phyloP scores from a whole-genome alignment of 2,113 vertebrate species.

The Azemiops feae region DNA sequence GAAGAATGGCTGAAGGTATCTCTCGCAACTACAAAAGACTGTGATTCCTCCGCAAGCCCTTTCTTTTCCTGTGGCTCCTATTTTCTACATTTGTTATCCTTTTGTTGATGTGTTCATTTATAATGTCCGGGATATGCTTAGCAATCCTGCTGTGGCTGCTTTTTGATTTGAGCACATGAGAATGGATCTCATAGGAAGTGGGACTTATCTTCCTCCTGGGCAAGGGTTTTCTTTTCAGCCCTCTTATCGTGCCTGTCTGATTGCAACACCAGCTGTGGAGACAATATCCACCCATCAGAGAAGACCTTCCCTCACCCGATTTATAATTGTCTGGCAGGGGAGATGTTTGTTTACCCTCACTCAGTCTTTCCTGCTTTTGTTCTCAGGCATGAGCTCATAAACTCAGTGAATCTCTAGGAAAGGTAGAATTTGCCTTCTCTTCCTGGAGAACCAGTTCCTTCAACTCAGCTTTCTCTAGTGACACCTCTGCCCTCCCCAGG shows the following conservation, averaged over 20 bases:
- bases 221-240: constrained; percentile 14
- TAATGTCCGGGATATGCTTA: no score
- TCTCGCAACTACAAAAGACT: rapidly evolving
- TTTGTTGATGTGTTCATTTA: background rate
- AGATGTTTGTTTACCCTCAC: constrained; percentile 54
- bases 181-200: constrained; percentile 1
- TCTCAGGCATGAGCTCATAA: constrained; percentile 28
- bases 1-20: constrained; percentile 95
- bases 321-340: background rate
- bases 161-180: background rate
- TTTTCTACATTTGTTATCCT: background rate
- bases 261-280: background rate
- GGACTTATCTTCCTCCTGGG: background rate
- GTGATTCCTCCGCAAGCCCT: background rate
- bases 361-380: constrained; percentile 63
- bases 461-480: background rate
- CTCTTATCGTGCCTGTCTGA: constrained; percentile 23
- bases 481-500: background rate
- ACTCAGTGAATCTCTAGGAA: background rate
- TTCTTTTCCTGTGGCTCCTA: background rate
- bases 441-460: background rate
- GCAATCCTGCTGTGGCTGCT: background rate
- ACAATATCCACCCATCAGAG: background rate
- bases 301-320: constrained; percentile 41
- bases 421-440: background rate